phyloP scores from a whole-genome alignment of 2,113 vertebrate genomes.

The Campylorhamphus procurvoides region DNA sequence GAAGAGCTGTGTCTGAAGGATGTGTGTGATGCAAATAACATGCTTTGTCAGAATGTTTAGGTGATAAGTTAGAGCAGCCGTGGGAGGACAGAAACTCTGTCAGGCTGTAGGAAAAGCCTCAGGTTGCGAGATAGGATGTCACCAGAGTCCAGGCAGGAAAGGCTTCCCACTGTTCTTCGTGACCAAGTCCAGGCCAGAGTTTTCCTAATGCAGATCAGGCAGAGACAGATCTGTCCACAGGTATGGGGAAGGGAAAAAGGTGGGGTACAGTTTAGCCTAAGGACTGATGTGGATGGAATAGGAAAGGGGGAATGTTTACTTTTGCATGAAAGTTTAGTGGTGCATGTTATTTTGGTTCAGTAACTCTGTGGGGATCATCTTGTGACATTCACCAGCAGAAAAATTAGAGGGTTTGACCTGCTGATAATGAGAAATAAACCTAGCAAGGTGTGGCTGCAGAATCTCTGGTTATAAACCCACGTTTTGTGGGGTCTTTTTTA shows the following conservation, averaged over 20 bases:
- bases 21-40: slow-evolving; percentile 65
- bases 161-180: slow-evolving; percentile 72
- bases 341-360: not conserved
- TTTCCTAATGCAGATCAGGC: slow-evolving; percentile 77
- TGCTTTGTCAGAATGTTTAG: slow-evolving; percentile 82
- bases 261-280: slow-evolving; percentile 69
- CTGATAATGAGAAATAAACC: not conserved
- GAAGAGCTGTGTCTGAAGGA: slow-evolving; percentile 55
- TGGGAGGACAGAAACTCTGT: slow-evolving; percentile 72
- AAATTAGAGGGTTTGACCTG: not conserved
- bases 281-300: slow-evolving; percentile 48
- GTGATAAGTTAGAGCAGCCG: slow-evolving; percentile 83
- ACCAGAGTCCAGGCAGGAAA: slow-evolving; percentile 79
- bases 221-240: slow-evolving; percentile 77
- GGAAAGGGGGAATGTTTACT: not conserved
- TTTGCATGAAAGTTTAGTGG: not conserved
- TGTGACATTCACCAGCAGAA: not conserved
- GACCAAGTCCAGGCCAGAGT: slow-evolving; percentile 75
- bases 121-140: slow-evolving; percentile 79
- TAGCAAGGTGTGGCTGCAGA: not conserved
- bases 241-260: slow-evolving; percentile 76
- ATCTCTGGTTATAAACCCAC: not conserved
- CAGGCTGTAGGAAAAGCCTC: slow-evolving; percentile 76
- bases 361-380: not conserved
- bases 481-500: not conserved